These are phyloP conservation scores for Pleuronectes platessa DNA, from an alignment of 2,113 vertebrate genomes.

Conservation along the genomic window DNA sequence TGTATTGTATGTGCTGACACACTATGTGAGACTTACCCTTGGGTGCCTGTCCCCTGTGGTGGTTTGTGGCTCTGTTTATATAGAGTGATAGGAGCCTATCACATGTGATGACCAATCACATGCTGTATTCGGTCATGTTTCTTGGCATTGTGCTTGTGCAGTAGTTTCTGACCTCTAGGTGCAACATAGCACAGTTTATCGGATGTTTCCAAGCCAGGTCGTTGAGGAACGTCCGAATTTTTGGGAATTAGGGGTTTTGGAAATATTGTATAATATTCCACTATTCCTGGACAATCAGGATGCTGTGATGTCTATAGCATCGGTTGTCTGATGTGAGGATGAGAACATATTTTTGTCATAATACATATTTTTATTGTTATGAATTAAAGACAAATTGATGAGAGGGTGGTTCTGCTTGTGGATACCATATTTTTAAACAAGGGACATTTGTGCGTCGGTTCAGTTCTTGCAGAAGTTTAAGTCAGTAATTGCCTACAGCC, in stretches of 20 bases:
- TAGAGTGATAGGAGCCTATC: constrained; percentile 56
- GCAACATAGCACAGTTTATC: constrained; percentile 42
- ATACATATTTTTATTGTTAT: background rate
- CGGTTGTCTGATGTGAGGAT: background rate
- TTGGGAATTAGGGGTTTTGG: background rate
- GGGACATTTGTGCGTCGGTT: constrained; percentile 23
- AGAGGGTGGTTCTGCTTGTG: constrained; percentile 1
- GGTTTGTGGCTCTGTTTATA: constrained; percentile 75
- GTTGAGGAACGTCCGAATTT: background rate
- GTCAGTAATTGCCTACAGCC: constrained; percentile 36
- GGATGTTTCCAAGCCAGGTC: constrained; percentile 34
- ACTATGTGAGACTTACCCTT: constrained; percentile 69
- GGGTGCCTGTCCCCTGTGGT: constrained; percentile 54
- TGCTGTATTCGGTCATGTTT: constrained; percentile 81
- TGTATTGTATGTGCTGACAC: background rate
- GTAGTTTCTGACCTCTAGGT: constrained; percentile 42
- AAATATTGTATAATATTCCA: background rate
- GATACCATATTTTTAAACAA: background rate
- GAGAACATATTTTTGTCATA: background rate
- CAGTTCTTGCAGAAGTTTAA: constrained; percentile 6
- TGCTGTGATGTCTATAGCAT: background rate
- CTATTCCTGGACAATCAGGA: background rate
- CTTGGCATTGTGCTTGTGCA: constrained; percentile 30
- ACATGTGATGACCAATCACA: constrained; percentile 8
- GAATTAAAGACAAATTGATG: background rate